These are phyloP conservation scores for Phortica magna DNA, from an alignment of 2,888 invertebrate species.

Conservation along the genomic window DNA sequence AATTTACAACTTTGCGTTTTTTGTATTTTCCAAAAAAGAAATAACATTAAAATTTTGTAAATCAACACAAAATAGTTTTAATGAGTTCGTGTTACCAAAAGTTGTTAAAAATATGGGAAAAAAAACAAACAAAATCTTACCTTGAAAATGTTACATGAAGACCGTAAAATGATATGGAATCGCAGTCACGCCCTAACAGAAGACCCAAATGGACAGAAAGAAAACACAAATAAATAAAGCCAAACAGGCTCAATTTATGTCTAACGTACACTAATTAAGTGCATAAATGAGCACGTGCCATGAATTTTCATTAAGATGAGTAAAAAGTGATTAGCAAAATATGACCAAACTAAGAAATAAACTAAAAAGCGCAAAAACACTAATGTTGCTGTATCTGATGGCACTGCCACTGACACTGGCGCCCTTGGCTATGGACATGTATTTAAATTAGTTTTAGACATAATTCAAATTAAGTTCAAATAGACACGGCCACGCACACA, in stretches of 20 bases:
- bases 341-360: not conserved
- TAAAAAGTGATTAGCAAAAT: not conserved
- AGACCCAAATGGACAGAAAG: not conserved
- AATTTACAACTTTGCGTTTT: too few species aligned
- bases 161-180: too few species aligned
- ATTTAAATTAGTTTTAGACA: slow-evolving; percentile 17
- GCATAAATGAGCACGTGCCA: slow-evolving; percentile 23
- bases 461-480: slow-evolving; percentile 17
- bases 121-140: too few species aligned
- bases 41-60: too few species aligned
- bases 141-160: too few species aligned
- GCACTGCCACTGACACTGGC: not conserved
- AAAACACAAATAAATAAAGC: not conserved
- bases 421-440: not conserved
- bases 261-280: slow-evolving; percentile 15
- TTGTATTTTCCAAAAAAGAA: too few species aligned
- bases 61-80: too few species aligned
- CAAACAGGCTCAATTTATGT: not conserved
- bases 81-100: too few species aligned
- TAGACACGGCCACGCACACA: not conserved
- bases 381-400: not conserved
- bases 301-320: slow-evolving; percentile 27
- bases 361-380: not conserved
- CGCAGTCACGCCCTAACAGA: not conserved
- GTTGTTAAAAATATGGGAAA: too few species aligned